Base-by-base conservation (phyloP, 2,797 vertebrate genomes). In the Rhadinocentrus ornatus region DNA sequence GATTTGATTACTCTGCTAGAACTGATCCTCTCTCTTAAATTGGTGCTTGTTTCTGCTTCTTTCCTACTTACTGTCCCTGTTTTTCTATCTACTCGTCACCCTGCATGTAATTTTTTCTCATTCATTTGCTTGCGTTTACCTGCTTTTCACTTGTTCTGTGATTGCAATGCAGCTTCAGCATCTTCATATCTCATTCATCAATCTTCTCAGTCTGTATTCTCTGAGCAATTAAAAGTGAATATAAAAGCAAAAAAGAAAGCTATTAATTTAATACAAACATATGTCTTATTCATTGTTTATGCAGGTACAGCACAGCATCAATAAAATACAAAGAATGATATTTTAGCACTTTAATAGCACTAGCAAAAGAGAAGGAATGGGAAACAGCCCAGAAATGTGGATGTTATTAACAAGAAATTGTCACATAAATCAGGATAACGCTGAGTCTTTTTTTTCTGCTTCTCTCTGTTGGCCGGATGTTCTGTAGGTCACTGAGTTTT, bases 1-100 rank as follows among this genome's bases (percentile, higher is more conserved):
- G 88, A 92, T 92, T 88, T 82, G 86, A 92, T 92, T 91, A 90
- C 73, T 81, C 84, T 88, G 88, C 78, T 83, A 89, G 84, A 91
- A 88, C 81, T 84, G 82, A 91, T 91, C 82, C 73, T 79, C 81
- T 89, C 67, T 81, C 82, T 86, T 37, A 88, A 85, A 87, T 84
- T 86, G 83, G 60, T 78, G 69, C 73, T 84, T 81, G 62, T 78
- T 74, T 80, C 72, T 75, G 66, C 69, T 71, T 60, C 48, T 75
- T 72, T 84, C 37, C 39, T 26, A 35, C 41, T 67, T 62, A 58
- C 55, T 44, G 53, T 57, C 64, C 63, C 54, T 68, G 64, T 58
- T 39, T 69, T 39, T 78, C 80, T 78, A 69, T 62, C 59, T 41
- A 44, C 62, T 73, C 74, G 37, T 80, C 24, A 58, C 62, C 50